These are phyloP conservation scores for Eurystomus glaucurus DNA, from an alignment of 2,797 vertebrate species.

Conservation along the genomic window DNA sequence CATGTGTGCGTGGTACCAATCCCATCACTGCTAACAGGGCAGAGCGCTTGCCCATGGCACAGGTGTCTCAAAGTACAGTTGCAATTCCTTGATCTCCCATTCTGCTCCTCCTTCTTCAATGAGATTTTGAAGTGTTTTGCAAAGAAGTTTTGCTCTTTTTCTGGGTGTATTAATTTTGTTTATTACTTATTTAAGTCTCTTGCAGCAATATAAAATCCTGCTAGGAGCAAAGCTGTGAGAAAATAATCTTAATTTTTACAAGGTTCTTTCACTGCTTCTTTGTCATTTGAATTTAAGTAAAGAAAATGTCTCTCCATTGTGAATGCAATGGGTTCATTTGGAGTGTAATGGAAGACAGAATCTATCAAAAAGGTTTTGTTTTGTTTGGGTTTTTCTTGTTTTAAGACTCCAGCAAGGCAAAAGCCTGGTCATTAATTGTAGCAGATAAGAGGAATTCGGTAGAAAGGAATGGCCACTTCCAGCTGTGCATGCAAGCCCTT, in stretches of 20 bases:
- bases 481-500: neutral
- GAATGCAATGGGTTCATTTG: neutral
- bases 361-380: neutral
- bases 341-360: neutral
- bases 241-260: neutral
- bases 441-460: neutral
- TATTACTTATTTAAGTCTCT: neutral
- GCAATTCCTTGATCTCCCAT: neutral
- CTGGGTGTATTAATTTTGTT: neutral
- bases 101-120: neutral
- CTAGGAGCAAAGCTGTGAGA: neutral
- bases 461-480: neutral
- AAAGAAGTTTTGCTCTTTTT: neutral
- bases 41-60: rapidly evolving
- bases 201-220: neutral
- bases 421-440: neutral
- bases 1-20: neutral
- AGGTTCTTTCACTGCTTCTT: neutral
- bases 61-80: rapidly evolving
- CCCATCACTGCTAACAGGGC: neutral
- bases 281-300: neutral
- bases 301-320: neutral
- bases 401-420: neutral
- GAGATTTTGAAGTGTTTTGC: neutral
- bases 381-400: neutral